Base-by-base conservation (phyloP, 2,888 invertebrate genomes). In the Ophion ventricosus region DNA sequence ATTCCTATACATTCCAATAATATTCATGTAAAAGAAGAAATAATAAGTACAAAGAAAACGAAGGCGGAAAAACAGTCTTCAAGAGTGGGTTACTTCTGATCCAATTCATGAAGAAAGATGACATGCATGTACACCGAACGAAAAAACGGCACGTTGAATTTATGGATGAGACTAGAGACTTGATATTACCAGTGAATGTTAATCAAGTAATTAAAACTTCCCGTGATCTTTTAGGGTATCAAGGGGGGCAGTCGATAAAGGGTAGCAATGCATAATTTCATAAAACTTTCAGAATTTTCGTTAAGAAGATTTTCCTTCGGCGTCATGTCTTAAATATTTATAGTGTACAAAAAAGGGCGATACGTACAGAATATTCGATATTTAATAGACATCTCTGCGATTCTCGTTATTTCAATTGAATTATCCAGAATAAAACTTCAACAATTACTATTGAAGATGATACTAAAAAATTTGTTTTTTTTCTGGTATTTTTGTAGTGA, bases 201-300 rank as follows among this genome's bases (percentile, higher is more conserved):
- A 91, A 91, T 88, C 83, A 86, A 88, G 89, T 87, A 90, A 91
- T 91, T 90, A 91, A 79, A 91, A 91, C 86, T 90, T 67, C 80
- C 80, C 56, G 59, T 72, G 83, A 84, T 79, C 72, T 86, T 25
- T 11, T 40, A 66, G 56, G 20, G 20, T 26, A 49, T 25, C 26
- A 49, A 49, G 56, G 25, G 86, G 85, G 87, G 77, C 79, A 81
- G 86, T 29, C 23, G 61, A 5, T 67, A 49, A 66, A 54, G 57
- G 29, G 49, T 59, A 66, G 66, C 49, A 76, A 82, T 84, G 87
- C 80, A 72, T 77, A 85, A 90, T 75, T 88, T 87, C 83, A 40
- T 74, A 49, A 54, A 88, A 87, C 84, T 88, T 88, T 86, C 61
- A 29, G 57, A 84, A 83, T 85, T 82, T 84, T 56, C 26, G 67